Evolutionary conservation across 2,888 invertebrate species (phyloP).

Genomic region (Pristionchus fissidentatus): DNA sequence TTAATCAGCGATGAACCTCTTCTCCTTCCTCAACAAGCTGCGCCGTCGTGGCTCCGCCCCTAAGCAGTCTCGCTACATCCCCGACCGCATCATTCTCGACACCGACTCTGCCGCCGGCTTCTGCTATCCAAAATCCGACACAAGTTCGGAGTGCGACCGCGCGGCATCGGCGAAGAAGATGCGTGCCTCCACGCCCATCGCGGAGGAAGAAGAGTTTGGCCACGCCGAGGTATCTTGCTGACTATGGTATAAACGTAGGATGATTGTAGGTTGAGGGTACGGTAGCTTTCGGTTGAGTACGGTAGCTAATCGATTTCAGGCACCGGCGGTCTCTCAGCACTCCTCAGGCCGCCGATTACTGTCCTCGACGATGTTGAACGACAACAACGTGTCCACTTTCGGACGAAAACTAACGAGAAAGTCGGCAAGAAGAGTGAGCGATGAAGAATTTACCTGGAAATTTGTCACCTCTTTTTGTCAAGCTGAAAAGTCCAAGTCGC

Average conservation of each 20-base stretch:
- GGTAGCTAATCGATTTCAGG: neutral
- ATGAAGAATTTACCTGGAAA: too few relatives aligned
- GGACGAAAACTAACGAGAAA: neutral
- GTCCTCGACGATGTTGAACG: slow-evolving; percentile 11
- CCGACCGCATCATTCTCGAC: neutral
- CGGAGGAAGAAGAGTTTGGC: neutral
- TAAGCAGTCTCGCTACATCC: neutral
- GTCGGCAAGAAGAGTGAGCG: neutral
- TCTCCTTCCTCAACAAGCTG: slow-evolving; percentile 27
- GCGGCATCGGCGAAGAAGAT: slow-evolving; percentile 3
- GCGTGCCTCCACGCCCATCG: neutral
- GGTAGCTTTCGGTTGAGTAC: neutral
- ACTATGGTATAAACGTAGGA: neutral
- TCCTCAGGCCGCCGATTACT: neutral
- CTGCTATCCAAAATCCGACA: neutral
- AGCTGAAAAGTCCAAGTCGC: too few relatives aligned
- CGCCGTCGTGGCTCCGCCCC: neutral
- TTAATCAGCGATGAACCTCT: neutral
- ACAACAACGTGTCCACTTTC: neutral
- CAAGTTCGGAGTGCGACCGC: too few relatives aligned
- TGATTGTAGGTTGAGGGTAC: neutral
- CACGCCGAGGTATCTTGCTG: too few relatives aligned
- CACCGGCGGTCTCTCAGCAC: neutral
- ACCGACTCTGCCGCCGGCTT: neutral
- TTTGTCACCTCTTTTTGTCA: neutral